Percentiles rank a stretch among this genome's conserved stretches.
Evolutionary conservation across 2,888 invertebrate species (phyloP).

Genomic region (Anagyrus pseudococci): DNA sequence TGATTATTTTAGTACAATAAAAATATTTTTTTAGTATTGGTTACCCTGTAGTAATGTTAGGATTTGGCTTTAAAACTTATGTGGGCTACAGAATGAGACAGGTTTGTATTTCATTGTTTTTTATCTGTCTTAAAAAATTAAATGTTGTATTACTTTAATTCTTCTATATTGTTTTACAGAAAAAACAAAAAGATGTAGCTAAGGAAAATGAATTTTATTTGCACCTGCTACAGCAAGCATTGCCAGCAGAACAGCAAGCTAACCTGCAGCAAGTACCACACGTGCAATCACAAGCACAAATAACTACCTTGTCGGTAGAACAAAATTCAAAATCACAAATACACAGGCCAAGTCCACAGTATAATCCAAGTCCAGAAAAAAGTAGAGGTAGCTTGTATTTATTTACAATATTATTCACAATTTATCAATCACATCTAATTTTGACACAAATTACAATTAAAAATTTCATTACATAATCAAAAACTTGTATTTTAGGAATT

Average conservation of each 20-base stretch:
- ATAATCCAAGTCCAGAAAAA: conserved; percentile 63
- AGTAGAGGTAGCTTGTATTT: conserved; percentile 62
- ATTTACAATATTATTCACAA: conserved; percentile 40
- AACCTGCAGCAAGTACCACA: conserved; percentile 54
- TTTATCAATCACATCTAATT: not conserved
- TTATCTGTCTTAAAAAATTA: conserved; percentile 7
- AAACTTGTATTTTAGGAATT: conserved; percentile 25
- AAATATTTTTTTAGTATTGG: conserved; percentile 66
- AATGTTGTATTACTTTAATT: not conserved
- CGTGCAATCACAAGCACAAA: conserved; percentile 52
- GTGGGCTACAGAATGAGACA: conserved; percentile 87
- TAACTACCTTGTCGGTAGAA: conserved; percentile 49
- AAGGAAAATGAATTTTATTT: conserved; percentile 95
- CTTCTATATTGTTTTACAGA: conserved; percentile 62
- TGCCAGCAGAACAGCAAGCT: conserved; percentile 73
- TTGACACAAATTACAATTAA: not conserved
- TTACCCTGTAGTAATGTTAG: conserved; percentile 94
- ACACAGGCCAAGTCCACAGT: conserved; percentile 57
- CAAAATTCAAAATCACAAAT: conserved; percentile 58
- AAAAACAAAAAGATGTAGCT: conserved; percentile 91
- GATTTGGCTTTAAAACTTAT: conserved; percentile 94
- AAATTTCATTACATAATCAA: not conserved
- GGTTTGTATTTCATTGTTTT: conserved; percentile 59
- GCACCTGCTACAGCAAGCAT: conserved; percentile 88
- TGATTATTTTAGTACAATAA: not conserved